Evolutionary conservation across 2,113 vertebrate genomes (phyloP).

Genomic region (Steatornis caripensis): DNA sequence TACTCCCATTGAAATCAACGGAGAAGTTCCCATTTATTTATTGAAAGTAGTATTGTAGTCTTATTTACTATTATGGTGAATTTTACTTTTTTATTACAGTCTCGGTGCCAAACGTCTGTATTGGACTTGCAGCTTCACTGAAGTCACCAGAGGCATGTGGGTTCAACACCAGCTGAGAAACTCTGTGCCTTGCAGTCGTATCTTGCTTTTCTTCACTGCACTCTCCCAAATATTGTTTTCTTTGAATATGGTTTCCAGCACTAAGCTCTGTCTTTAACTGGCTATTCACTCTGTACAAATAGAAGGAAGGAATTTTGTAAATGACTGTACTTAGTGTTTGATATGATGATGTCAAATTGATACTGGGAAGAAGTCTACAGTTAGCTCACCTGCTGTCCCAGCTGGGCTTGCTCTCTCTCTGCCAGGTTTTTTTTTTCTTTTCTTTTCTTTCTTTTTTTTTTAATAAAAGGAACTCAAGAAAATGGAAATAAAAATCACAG

Average conservation of each 20-base stretch:
- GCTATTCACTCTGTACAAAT: not conserved
- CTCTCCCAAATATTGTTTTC: not conserved
- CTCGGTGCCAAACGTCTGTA: not conserved
- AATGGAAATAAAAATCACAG: slow-evolving; percentile 7
- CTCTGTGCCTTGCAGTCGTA: not conserved
- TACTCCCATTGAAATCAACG: not conserved
- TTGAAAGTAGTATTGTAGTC: not conserved
- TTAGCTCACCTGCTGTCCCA: slow-evolving; percentile 55
- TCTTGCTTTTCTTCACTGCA: not conserved
- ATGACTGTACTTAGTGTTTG: slow-evolving; percentile 35
- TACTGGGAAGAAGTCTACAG: not conserved
- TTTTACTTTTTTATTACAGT: not conserved
- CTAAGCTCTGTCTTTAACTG: not conserved
- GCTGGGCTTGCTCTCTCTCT: not conserved
- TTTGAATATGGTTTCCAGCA: not conserved
- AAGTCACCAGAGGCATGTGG: not conserved
- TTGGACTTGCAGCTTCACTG: not conserved
- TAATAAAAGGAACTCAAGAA: not conserved
- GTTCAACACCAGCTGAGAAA: not conserved
- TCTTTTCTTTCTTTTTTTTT: not conserved
- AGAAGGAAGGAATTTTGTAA: slow-evolving; percentile 38
- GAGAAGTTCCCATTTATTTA: not conserved
- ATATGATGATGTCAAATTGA: slow-evolving; percentile 27
- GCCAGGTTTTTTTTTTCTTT: not conserved
- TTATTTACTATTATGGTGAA: not conserved